Evolutionary conservation across 1,140 invertebrate species (phyloP), one percentile per base, ranked within the genome.

Genomic region (Hetaerina americana): DNA sequence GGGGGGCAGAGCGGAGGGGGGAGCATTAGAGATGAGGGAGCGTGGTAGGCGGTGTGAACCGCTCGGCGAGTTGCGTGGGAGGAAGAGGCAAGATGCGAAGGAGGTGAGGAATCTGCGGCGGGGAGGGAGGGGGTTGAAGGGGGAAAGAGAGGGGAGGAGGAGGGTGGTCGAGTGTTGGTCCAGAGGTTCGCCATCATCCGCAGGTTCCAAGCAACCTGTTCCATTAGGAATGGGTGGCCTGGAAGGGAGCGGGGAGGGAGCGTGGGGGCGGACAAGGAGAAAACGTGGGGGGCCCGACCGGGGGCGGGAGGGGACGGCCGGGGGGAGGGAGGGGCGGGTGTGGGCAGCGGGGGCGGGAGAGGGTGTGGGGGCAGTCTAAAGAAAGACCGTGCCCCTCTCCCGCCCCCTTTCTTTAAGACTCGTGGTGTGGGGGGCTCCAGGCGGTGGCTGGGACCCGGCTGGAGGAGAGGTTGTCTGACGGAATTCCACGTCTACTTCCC

Each of bases 281-380:
- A 72, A 25, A 68, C 49, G 29, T 24, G 69, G 22, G 70, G 70
- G 18, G 8, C 70, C 24, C 28, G 68, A 70, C 68, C 70, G 31
- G n/a, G 26, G 68, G 67, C 70, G 28, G 49, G 49, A 71, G n/a
- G n/a, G n/a, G n/a, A n/a, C n/a, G n/a, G n/a, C n/a, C n/a, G n/a
- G n/a, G n/a, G n/a, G n/a, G n/a, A 70, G 40, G 69, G 28, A 40
- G 31, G 57, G 26, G 57, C 70, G 26, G 71, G 68, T 25, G 10
- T 22, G 49, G 28, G 24, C 28, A 26, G 70, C 49, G 73, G 26
- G 49, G 18, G 27, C 49, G 49, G 68, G 40, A 71, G 69, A 49
- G 66, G 72, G 73, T 74, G 74, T 73, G 76, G 75, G 73, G 71
- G 79, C 80, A 80, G 72, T n/a, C n/a, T n/a, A n/a, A n/a, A n/a